phyloP scores from a whole-genome alignment of 2,888 invertebrate species.

The Athetis lepigone region DNA sequence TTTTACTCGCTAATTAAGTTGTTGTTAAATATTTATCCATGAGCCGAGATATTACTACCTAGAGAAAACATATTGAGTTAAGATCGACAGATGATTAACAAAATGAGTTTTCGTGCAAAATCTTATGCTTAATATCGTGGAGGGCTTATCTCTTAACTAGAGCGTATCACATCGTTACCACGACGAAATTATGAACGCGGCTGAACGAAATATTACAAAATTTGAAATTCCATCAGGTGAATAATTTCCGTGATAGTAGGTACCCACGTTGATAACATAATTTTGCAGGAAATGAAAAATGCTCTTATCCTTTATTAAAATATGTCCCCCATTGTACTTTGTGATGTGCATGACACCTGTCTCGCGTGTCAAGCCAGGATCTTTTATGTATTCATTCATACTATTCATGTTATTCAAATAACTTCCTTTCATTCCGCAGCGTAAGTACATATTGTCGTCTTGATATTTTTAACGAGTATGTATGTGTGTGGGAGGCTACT shows the following conservation, averaged over 20 bases:
- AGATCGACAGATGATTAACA: constrained; percentile 42
- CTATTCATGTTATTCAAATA: constrained; percentile 44
- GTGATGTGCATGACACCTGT: constrained; percentile 41
- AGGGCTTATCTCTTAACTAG: constrained; percentile 34
- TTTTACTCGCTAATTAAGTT: constrained; percentile 24
- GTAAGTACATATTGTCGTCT: constrained; percentile 16
- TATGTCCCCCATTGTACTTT: constrained; percentile 28
- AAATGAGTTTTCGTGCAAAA: constrained; percentile 53
- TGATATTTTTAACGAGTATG: constrained; percentile 35
- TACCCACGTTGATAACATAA: constrained; percentile 21
- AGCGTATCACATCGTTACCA: constrained; percentile 38
- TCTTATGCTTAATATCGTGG: constrained; percentile 50
- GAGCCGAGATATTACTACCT: constrained; percentile 40
- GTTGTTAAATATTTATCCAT: constrained; percentile 45
- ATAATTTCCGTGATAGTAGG: background rate
- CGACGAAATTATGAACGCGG: constrained; percentile 23
- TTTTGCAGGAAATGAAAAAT: constrained; percentile 30
- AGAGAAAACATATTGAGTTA: constrained; percentile 41
- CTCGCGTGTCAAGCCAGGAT: constrained; percentile 23
- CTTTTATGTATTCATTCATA: constrained; percentile 50
- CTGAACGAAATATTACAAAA: constrained; percentile 31
- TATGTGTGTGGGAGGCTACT: constrained; percentile 13
- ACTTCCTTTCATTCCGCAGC: constrained; percentile 34
- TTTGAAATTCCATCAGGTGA: constrained; percentile 29
- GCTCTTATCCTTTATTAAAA: constrained; percentile 10